These are phyloP conservation scores for Lophochroa leadbeateri DNA, from an alignment of 2,113 vertebrate genomes.

Conservation along the genomic window DNA sequence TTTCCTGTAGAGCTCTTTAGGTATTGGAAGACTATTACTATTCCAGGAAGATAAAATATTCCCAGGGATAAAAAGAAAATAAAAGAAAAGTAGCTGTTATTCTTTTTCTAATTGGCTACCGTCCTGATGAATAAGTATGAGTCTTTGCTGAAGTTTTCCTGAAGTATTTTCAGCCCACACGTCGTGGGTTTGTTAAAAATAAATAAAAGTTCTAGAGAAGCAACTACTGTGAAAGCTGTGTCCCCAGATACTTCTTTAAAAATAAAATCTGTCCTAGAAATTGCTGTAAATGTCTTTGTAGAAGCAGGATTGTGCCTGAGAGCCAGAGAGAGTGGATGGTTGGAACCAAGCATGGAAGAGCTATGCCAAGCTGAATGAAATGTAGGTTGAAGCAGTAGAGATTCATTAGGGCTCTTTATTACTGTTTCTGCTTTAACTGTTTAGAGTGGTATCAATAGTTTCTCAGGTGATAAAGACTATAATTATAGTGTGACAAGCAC, in stretches of 20 bases:
- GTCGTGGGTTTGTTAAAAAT: conserved; percentile 49
- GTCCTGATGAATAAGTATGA: background rate
- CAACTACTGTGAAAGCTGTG: background rate
- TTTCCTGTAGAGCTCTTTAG: background rate
- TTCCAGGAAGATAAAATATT: background rate
- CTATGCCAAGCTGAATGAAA: background rate
- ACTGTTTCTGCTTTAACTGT: background rate
- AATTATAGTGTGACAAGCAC: background rate
- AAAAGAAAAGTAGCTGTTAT: background rate
- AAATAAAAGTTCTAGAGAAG: conserved; percentile 30
- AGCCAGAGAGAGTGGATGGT: background rate
- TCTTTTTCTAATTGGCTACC: background rate
- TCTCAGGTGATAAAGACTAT: background rate
- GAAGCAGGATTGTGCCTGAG: background rate
- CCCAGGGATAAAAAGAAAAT: background rate
- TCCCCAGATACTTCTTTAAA: background rate
- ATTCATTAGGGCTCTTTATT: background rate
- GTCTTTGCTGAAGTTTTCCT: background rate
- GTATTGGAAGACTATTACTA: background rate
- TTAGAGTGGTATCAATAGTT: background rate
- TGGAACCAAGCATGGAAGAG: background rate
- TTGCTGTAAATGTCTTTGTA: background rate
- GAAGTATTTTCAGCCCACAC: conserved; percentile 27
- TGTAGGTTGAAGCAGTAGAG: background rate
- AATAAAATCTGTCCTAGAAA: conserved; percentile 4